These are phyloP conservation scores for Zaprionus obscuricornis DNA, from an alignment of 2,888 invertebrate genomes.

Conservation along the genomic window DNA sequence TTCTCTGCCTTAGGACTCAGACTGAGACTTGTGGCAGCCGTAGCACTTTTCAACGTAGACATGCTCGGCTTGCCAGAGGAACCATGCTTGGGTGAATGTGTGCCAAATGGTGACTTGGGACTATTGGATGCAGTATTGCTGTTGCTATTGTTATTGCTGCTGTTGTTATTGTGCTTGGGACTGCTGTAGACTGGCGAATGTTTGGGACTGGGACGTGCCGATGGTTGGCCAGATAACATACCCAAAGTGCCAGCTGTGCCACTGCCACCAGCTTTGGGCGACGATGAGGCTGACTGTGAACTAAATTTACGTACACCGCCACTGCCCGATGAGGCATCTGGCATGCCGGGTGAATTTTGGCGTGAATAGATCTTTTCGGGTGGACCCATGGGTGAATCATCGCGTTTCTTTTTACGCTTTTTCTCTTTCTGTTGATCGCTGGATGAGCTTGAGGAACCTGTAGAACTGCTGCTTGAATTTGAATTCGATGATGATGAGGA, in stretches of 20 bases:
- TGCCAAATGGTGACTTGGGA: constrained; percentile 89
- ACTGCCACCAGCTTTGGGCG: constrained; percentile 73
- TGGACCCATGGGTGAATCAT: constrained; percentile 86
- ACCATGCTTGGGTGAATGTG: constrained; percentile 91
- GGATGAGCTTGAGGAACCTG: constrained; percentile 24
- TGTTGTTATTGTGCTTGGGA: constrained; percentile 86
- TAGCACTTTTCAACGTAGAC: constrained; percentile 92
- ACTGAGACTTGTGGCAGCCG: constrained; percentile 79
- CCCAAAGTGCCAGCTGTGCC: constrained; percentile 43
- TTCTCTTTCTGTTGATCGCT: constrained; percentile 85
- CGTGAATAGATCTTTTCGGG: constrained; percentile 91
- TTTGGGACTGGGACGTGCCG: constrained; percentile 86
- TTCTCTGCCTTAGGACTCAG: constrained; percentile 79
- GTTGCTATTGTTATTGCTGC: constrained; percentile 89
- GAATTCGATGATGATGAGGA: constrained; percentile 32
- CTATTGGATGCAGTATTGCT: constrained; percentile 88
- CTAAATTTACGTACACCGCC: constrained; percentile 86
- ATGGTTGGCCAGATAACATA: constrained; percentile 56
- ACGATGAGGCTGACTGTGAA: constrained; percentile 85
- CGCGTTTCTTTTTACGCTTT: constrained; percentile 89
- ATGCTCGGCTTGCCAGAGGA: constrained; percentile 93
- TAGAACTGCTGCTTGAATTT: constrained; percentile 27
- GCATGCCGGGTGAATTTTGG: constrained; percentile 83
- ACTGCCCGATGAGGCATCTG: constrained; percentile 85
- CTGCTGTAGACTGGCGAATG: constrained; percentile 85